These are phyloP conservation scores for Erebia aethiops DNA, from an alignment of 2,888 invertebrate genomes.

Conservation along the genomic window DNA sequence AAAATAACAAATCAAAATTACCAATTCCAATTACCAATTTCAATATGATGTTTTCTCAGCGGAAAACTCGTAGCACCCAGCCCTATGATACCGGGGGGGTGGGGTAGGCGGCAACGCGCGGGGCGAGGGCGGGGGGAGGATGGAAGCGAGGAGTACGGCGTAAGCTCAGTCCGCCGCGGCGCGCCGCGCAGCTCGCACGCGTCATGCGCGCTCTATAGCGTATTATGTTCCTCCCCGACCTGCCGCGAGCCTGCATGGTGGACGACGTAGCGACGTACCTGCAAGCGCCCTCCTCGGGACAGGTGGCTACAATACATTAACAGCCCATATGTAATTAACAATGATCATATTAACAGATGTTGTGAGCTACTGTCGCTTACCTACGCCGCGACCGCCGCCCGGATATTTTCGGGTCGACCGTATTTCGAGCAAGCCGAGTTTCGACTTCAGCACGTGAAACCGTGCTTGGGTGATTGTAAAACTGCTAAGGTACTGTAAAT, in stretches of 20 bases:
- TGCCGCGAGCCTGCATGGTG: conserved; percentile 97
- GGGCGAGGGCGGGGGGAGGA: conserved; percentile 43
- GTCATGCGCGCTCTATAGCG: conserved; percentile 76
- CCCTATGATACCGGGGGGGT: conserved; percentile 61
- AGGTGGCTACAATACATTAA: conserved; percentile 87
- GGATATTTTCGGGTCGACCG: conserved; percentile 75
- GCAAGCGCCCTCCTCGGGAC: conserved; percentile 97
- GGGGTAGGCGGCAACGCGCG: conserved; percentile 46
- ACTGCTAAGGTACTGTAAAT: conserved; percentile 47
- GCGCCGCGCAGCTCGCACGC: conserved; percentile 79
- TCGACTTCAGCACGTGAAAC: conserved; percentile 57
- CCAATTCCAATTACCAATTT: conserved; percentile 23
- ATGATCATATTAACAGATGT: conserved; percentile 83
- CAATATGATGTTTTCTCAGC: conserved; percentile 31
- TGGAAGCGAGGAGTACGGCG: conserved; percentile 39
- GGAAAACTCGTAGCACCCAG: conserved; percentile 61
- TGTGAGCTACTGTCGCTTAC: conserved; percentile 82
- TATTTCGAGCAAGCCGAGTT: conserved; percentile 14
- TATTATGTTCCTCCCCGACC: conserved; percentile 95
- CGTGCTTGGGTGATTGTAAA: conserved; percentile 53
- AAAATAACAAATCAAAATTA: conserved; percentile 19
- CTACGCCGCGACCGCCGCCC: conserved; percentile 75
- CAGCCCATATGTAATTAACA: conserved; percentile 83
- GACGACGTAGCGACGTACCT: conserved; percentile 97
- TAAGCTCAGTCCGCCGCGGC: conserved; percentile 78